A percentile compares a stretch with the other conserved stretches of the same genome.
Conservation (phyloP, 1,140 invertebrate species). For the Cherax quadricarinatus region DNA sequence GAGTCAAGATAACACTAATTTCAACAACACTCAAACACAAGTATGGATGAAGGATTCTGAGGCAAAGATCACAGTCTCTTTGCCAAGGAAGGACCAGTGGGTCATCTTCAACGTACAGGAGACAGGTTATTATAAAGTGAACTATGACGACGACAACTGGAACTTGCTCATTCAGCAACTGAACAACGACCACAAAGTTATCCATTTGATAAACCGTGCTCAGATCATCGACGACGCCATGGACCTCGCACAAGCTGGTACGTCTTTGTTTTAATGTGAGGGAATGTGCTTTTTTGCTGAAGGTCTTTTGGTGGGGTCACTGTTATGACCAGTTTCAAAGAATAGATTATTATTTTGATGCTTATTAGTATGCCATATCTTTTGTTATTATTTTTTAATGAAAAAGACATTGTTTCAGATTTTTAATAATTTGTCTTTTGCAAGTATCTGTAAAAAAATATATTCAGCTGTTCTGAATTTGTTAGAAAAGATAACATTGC, state of each 20-base stretch:
- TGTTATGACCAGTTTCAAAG: constrained; percentile 19
- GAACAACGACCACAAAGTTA: constrained; percentile 74
- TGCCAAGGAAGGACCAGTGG: constrained; percentile 58
- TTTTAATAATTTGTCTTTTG: no score
- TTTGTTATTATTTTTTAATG: neutral
- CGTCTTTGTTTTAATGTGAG: neutral
- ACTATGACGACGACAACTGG: constrained; percentile 80
- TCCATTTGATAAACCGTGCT: constrained; percentile 79
- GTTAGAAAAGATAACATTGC: no score
- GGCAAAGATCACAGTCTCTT: constrained; percentile 27
- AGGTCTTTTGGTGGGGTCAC: constrained; percentile 35
- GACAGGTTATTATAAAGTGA: constrained; percentile 79
- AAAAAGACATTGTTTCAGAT: no score
- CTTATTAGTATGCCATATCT: constrained; percentile 32
- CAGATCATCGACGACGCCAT: constrained; percentile 88
- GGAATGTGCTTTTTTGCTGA: neutral
- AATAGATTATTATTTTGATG: constrained; percentile 42
- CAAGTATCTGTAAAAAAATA: no score
- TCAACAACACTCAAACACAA: constrained; percentile 82
- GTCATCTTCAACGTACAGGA: constrained; percentile 71
- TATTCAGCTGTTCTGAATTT: no score
- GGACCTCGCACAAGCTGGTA: constrained; percentile 84
- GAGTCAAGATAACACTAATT: constrained; percentile 81
- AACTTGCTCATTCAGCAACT: constrained; percentile 76
- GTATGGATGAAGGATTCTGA: constrained; percentile 80